These are phyloP conservation scores for Desmodus rotundus DNA, from an alignment of 2,113 vertebrate genomes.

Conservation along the genomic window DNA sequence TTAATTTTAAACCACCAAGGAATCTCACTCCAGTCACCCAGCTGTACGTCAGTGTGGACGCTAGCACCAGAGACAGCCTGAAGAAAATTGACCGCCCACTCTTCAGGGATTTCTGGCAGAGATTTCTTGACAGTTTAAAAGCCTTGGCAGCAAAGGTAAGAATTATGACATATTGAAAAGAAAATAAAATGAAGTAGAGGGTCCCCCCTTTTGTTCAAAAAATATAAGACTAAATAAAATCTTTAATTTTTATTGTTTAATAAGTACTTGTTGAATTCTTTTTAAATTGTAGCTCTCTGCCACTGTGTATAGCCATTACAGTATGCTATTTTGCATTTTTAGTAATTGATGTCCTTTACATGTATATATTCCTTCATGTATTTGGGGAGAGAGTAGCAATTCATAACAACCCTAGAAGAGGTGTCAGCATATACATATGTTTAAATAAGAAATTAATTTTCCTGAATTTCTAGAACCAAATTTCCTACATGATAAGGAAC, in stretches of 20 bases:
- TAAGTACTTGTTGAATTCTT: not conserved
- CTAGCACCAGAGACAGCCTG: constrained; percentile 94
- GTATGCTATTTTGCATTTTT: too few species aligned
- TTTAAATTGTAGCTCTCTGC: not conserved
- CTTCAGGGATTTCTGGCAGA: constrained; percentile 97
- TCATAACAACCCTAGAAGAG: not conserved
- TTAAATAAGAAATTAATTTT: not conserved
- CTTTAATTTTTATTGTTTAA: not conserved
- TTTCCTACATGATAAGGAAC: not conserved
- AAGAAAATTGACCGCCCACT: constrained; percentile 95
- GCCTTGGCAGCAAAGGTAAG: constrained; percentile 96
- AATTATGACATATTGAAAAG: not conserved
- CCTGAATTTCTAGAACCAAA: not conserved
- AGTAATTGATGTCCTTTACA: not conserved
- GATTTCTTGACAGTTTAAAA: constrained; percentile 92
- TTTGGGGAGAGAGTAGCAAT: not conserved
- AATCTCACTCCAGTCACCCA: constrained; percentile 93
- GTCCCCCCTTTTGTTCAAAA: not conserved
- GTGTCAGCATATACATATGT: not conserved
- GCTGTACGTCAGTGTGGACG: constrained; percentile 95
- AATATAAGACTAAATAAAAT: not conserved
- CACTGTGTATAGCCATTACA: too few species aligned
- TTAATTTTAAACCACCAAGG: constrained; percentile 75
- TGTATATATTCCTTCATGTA: not conserved
- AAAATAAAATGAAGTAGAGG: not conserved